Evolutionary conservation across 2,797 vertebrate species (phyloP), one percentile per base, ranked within the genome.

Genomic region (Onychomys arenicola): DNA sequence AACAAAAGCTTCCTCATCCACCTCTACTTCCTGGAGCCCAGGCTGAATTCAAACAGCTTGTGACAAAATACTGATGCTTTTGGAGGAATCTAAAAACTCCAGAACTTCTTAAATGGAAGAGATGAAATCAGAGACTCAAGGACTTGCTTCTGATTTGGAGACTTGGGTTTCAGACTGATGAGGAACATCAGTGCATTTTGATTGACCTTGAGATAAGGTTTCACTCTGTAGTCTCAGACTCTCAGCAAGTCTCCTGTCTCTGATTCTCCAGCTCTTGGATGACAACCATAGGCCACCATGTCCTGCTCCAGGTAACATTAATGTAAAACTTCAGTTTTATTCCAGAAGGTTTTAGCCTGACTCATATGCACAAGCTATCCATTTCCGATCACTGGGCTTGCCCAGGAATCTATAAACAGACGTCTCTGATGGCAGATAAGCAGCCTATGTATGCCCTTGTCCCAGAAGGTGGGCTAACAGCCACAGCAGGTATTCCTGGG

Each of bases 281-380:
- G 49, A 27, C 29, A 78, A 27, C 21, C 23, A 37, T 6, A 32
- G n/a, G 59, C 14, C 14, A 65, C 43, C 40, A 17, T 40, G 75
- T 16, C 88, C 32, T n/a, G 14, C n/a, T 29, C 8, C 32, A n/a
- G n/a, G 67, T 23, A 29, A 52, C 23, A 17, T 59, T 46, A 4
- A 23, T 63, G 75, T 77, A 29, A 77, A 86, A 80, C 75, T 23
- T 82, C n/a, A 46, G 69, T 71, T 88, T 46, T 23, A 93, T 67
- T 63, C 11, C 37, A 57, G 63, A 49, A 46, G 11, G 34, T 2
- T 13, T 63, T 16, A 1, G 49, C 40, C 46, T 25, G 49, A 78
- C 13, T 73, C 63, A 52, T 16, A 0, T 11, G 21, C 32, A 21
- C 73, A 46, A 34, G 0, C 0, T 19, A 2, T 27, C 82, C 11